Percentiles rank a stretch among this genome's conserved stretches.
Evolutionary conservation across 2,888 invertebrate species (phyloP).

Genomic region (Mythimna vitellina): DNA sequence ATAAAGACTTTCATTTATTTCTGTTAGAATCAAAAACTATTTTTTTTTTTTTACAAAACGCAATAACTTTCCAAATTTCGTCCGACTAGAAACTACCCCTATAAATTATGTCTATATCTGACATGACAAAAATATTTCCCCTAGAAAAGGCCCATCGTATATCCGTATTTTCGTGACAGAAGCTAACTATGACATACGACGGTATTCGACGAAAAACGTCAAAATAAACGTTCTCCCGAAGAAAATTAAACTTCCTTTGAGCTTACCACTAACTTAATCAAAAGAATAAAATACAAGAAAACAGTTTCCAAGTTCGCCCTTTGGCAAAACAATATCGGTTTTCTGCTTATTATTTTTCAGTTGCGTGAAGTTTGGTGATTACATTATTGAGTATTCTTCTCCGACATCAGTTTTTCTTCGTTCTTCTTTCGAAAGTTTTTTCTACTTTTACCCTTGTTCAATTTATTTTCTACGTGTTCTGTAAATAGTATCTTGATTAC

Average conservation of each 20-base stretch:
- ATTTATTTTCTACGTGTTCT: constrained; percentile 1
- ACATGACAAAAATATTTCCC: not conserved
- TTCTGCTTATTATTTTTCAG: constrained; percentile 51
- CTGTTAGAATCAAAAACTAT: too few species aligned
- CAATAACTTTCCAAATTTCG: too few species aligned
- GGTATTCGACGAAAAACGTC: constrained; percentile 29
- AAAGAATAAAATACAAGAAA: constrained; percentile 51
- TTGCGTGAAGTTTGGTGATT: constrained; percentile 50
- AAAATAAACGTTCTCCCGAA: constrained; percentile 41
- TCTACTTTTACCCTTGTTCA: constrained; percentile 9
- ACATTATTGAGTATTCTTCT: constrained; percentile 37
- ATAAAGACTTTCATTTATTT: too few species aligned
- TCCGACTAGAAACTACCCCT: too few species aligned
- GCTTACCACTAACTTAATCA: constrained; percentile 49
- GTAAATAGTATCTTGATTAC: not conserved
- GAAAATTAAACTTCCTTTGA: constrained; percentile 55
- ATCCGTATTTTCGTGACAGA: constrained; percentile 42
- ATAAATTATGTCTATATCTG: too few species aligned
- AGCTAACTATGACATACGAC: constrained; percentile 55
- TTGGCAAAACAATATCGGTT: constrained; percentile 52
- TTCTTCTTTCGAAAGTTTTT: constrained; percentile 14
- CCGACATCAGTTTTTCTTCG: constrained; percentile 15
- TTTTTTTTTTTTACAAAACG: too few species aligned
- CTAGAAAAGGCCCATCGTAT: constrained; percentile 31
- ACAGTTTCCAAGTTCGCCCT: constrained; percentile 47